phyloP scores from a whole-genome alignment of 2,888 invertebrate genomes.

The Lordiphosa andalusiaca region DNA sequence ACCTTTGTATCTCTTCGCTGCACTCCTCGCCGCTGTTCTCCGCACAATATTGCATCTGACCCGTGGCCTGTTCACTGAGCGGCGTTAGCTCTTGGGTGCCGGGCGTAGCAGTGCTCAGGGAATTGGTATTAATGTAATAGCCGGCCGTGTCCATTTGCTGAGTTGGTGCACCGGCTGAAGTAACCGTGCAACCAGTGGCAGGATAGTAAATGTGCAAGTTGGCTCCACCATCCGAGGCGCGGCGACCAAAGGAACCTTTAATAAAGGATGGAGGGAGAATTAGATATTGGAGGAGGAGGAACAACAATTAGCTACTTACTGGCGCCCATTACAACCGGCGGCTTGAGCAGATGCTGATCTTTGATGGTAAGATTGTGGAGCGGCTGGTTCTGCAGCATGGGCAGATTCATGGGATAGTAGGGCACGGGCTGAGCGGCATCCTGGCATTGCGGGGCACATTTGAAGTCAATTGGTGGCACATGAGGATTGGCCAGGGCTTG shows the following conservation, averaged over 20 bases:
- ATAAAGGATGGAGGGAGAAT: neutral
- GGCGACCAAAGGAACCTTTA: conserved; percentile 88
- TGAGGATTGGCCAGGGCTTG: conserved; percentile 83
- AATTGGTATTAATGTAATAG: conserved; percentile 65
- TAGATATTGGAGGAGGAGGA: neutral
- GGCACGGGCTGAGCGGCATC: conserved; percentile 76
- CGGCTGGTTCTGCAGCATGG: conserved; percentile 90
- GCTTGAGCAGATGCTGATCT: conserved; percentile 95
- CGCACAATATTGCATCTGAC: conserved; percentile 52
- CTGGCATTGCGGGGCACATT: conserved; percentile 70
- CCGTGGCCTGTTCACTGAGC: conserved; percentile 54
- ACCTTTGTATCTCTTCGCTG: conserved; percentile 80
- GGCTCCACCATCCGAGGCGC: conserved; percentile 97
- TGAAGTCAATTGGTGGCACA: conserved; percentile 79
- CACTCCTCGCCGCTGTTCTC: conserved; percentile 73
- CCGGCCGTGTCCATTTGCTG: conserved; percentile 62
- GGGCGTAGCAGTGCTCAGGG: conserved; percentile 4
- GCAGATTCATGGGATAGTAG: conserved; percentile 91
- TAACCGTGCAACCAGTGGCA: conserved; percentile 79
- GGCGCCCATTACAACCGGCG: conserved; percentile 93
- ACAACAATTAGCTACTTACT: conserved; percentile 81
- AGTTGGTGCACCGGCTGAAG: neutral
- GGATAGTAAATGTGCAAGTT: conserved; percentile 89
- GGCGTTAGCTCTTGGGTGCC: conserved; percentile 50
- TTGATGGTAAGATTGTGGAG: conserved; percentile 93